Base-by-base conservation (phyloP, 2,113 vertebrate species). In the Varanus komodoensis region DNA sequence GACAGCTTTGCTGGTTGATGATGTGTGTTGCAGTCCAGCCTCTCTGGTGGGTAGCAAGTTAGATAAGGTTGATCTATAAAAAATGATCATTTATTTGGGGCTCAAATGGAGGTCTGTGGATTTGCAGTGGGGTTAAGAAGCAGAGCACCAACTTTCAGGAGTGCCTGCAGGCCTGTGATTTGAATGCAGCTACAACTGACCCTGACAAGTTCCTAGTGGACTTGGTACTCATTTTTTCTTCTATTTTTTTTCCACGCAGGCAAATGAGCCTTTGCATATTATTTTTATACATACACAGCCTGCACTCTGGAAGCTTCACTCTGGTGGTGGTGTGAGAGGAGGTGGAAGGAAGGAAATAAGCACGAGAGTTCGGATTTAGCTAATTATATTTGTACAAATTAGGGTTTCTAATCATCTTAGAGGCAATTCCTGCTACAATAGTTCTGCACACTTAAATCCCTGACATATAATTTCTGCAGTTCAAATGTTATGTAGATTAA, bases 381-480 rank as follows among this genome's bases (percentile, higher is more conserved):
- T 88, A 17, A 38, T 90, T 84, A 27, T 34, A 91, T 87, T 82
- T 83, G 79, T 74, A 74, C 69, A 90, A 82, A 57, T 57, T 93
- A 77, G 27, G 89, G 83, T 81, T 87, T 89, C 29, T 86, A 90
- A 91, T 34, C 8, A 90, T 6, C 17, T 92, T 89, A 89, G 82
- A 69, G 4, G 64, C 38, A 92, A 71, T 91, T 91, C 88, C 32
- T 94, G 34, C 74, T 71, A 15, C 0, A 86, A 85, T 3, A 82
- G 32, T 77, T 89, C 4, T 80, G 17, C 8, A 90, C 84, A 90
- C 89, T 81, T 90, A 69, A 88, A 19, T 54, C 7, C 68, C 67
- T 50, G 32, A 83, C 57, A 64, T 3, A 3, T 19, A 9, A 84
- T 91, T 90, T 87, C 29, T 89, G 91, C 64, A 19, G 4, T 34